These are phyloP conservation scores for Pogonus chalceus DNA, from an alignment of 1,140 invertebrate genomes.

Conservation along the genomic window DNA sequence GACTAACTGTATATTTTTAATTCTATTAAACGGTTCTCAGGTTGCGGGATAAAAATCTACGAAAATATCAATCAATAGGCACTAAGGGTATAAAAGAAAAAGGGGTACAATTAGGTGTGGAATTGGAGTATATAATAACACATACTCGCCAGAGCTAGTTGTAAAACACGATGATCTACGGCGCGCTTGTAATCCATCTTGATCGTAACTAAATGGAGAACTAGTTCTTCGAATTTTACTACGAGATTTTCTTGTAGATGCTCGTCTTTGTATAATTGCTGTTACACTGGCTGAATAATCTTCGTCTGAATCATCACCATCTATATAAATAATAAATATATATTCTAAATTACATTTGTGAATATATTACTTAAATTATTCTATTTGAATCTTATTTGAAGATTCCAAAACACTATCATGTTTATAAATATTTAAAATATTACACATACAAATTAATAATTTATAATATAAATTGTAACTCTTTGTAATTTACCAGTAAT, in stretches of 20 bases:
- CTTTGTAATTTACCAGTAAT: slow-evolving; percentile 20
- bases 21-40: too few relatives aligned
- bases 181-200: slow-evolving; percentile 31
- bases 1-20: too few relatives aligned
- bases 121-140: too few relatives aligned
- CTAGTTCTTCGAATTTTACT: slow-evolving; percentile 52
- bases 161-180: slow-evolving; percentile 71
- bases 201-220: slow-evolving; percentile 52
- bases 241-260: slow-evolving; percentile 52
- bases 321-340: too few relatives aligned
- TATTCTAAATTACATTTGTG: neutral
- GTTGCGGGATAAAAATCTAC: too few relatives aligned
- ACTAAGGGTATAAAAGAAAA: too few relatives aligned
- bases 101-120: too few relatives aligned
- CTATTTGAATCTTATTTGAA: neutral
- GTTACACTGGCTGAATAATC: slow-evolving; percentile 74
- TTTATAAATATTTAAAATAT: neutral
- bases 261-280: slow-evolving; percentile 65
- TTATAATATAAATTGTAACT: too few relatives aligned
- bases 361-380: neutral
- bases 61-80: too few relatives aligned
- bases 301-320: slow-evolving; percentile 49
- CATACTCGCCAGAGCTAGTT: slow-evolving; percentile 76
- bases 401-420: neutral
- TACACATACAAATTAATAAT: neutral